phyloP scores from a whole-genome alignment of 2,113 vertebrate species.

The Anolis sagrei region DNA sequence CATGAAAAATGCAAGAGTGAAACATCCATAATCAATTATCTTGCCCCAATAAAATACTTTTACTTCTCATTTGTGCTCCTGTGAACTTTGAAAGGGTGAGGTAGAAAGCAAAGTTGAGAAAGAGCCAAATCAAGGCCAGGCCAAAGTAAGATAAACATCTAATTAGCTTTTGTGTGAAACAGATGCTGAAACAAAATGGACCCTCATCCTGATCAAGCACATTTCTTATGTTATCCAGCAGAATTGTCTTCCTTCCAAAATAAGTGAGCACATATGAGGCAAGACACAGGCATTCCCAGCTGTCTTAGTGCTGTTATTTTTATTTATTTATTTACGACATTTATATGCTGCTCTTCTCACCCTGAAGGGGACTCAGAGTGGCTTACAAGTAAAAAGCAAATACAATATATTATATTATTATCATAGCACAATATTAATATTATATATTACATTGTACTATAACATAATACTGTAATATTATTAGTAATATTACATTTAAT shows the following conservation, averaged over 20 bases:
- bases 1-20: neutral
- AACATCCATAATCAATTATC: neutral
- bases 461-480: too few species aligned
- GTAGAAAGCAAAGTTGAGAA: neutral
- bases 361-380: too few species aligned
- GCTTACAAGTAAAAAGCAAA: too few species aligned
- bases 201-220: neutral
- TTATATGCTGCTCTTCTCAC: too few species aligned
- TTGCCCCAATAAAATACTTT: neutral
- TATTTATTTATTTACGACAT: too few species aligned
- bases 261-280: neutral
- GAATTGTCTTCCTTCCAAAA: neutral
- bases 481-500: too few species aligned
- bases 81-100: neutral
- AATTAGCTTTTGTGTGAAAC: too few species aligned
- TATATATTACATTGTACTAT: too few species aligned
- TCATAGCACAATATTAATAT: too few species aligned
- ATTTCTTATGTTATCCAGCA: neutral
- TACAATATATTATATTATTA: too few species aligned
- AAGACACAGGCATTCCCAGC: neutral
- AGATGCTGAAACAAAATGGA: neutral
- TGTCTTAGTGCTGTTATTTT: neutral
- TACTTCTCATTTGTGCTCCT: neutral
- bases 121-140: neutral
- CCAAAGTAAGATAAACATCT: neutral